Evolutionary conservation across 2,113 vertebrate genomes (phyloP), one percentile per base, ranked within the genome.

Genomic region (Cavia porcellus): DNA sequence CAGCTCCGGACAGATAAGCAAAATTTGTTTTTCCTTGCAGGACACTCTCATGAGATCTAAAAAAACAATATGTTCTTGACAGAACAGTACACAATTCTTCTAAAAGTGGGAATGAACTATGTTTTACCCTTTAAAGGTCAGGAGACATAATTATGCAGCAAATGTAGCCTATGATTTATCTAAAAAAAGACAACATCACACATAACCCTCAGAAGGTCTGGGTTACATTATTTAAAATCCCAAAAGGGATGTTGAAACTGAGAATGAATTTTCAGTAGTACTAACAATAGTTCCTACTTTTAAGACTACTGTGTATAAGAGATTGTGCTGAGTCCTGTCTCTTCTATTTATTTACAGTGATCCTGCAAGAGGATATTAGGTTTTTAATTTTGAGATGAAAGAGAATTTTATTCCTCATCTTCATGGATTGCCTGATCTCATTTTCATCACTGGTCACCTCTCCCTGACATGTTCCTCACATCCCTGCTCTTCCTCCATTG

Each of bases 111-210:
- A 32, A 62, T 35, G 57, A 84, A 66, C 90, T 68, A 47, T 28
- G 19, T 80, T 89, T 97, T 95, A 92, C 52, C 42, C 62, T 95
- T 92, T 96, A 95, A 90, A 96, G 92, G 64, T 66, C 96, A 97
- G 84, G 89, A 62, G 52, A 83, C n/a, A 6, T 82, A 90, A 97
- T 94, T 92, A 96, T 84, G 57, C 57, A 92, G 93, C 64, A 96
- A 79, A 93, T 94, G 82, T 90, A 95, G 93, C 17, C 62, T 59
- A 83, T 55, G 61, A 90, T 91, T 97, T 96, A 91, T 70, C 72
- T 89, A 64, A 75, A 87, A 55, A 87, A 95, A 89, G n/a, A 74
- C 59, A 92, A 42, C n/a, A 82, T 45, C 32, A 64, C 57, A 87
- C 3, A 70, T 3, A 86, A 97, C 77, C 61, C 42, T 92, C 38